These are phyloP conservation scores for Chymomyza caudatula DNA, from an alignment of 2,888 invertebrate genomes.

Conservation along the genomic window DNA sequence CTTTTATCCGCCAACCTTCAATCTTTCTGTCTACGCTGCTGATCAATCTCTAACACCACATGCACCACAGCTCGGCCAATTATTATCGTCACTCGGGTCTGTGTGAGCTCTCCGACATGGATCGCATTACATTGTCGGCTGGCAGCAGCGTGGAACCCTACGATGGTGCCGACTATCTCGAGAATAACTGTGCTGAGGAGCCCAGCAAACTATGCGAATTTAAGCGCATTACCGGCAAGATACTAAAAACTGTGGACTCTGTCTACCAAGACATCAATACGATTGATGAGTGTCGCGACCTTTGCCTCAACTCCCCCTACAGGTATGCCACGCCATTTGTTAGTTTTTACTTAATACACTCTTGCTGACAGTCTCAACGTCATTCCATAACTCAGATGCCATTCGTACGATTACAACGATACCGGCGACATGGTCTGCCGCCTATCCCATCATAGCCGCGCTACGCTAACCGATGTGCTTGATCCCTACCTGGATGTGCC, in stretches of 20 bases:
- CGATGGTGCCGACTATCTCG: conserved; percentile 89
- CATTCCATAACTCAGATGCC: conserved; percentile 81
- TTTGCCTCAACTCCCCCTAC: conserved; percentile 93
- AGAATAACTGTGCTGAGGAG: conserved; percentile 95
- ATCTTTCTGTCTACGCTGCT: conserved; percentile 44
- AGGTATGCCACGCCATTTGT: conserved; percentile 73
- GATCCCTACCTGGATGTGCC: conserved; percentile 93
- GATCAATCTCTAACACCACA: conserved; percentile 42
- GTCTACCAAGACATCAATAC: conserved; percentile 93
- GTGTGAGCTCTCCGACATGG: conserved; percentile 95
- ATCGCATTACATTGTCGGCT: conserved; percentile 92
- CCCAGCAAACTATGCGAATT: conserved; percentile 97
- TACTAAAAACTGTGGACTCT: conserved; percentile 95
- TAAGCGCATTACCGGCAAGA: conserved; percentile 91
- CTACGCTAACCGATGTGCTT: conserved; percentile 92
- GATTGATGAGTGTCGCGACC: conserved; percentile 91
- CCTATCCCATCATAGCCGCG: conserved; percentile 92
- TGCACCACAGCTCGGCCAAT: conserved; percentile 87
- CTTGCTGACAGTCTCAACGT: neutral
- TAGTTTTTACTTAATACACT: neutral
- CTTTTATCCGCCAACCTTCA: neutral
- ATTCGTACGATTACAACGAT: conserved; percentile 96
- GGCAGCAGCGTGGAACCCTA: conserved; percentile 86
- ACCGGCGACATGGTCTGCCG: conserved; percentile 96
- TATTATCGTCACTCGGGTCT: conserved; percentile 92